Evolutionary conservation across 2,797 vertebrate genomes (phyloP), one percentile per base, ranked within the genome.

Genomic region (Limnodromus scolopaceus): DNA sequence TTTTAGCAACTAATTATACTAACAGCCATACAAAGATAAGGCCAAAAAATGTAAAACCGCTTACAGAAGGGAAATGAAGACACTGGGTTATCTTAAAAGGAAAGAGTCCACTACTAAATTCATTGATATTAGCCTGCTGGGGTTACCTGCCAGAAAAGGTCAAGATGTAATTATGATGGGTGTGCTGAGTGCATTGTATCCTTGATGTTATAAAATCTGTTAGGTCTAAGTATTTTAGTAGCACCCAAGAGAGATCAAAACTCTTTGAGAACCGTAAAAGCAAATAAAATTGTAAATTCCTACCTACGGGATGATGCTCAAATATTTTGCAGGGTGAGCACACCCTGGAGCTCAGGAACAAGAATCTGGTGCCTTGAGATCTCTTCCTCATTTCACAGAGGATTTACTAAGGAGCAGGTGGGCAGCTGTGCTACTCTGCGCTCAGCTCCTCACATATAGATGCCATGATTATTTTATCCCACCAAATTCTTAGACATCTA

Each of bases 1-100:
- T 94, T 87, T 97, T 92, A 92, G 82, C 63, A 87, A 53, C 51
- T 96, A 95, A 97, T 98, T 97, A 94, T 94, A 92, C 89, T 94
- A 96, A 96, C 90, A 97, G 91, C 68, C 66, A 92, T 68, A 58
- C 60, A 92, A 86, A 55, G 80, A 91, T 63, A 87, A 91, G 75
- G 78, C 88, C 84, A 95, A 95, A 87, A 96, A 92, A 87, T 10
- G 30, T 92, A 93, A 97, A 97, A 86, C 27, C 43, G 43, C 53
- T 97, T 96, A 92, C 92, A 94, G 80, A 96, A 96, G 83, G 94
- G 65, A 94, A 97, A 95, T 69, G 64, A 93, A 96, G 93, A 92
- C 82, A 46, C 79, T 63, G 60, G 38, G 43, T 84, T 97, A 80
- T 96, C 91, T 96, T 95, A 92, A 89, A 97, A 89, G 84, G 65